Conservation (phyloP, 2,113 vertebrate genomes). For the Solenodon paradoxus region DNA sequence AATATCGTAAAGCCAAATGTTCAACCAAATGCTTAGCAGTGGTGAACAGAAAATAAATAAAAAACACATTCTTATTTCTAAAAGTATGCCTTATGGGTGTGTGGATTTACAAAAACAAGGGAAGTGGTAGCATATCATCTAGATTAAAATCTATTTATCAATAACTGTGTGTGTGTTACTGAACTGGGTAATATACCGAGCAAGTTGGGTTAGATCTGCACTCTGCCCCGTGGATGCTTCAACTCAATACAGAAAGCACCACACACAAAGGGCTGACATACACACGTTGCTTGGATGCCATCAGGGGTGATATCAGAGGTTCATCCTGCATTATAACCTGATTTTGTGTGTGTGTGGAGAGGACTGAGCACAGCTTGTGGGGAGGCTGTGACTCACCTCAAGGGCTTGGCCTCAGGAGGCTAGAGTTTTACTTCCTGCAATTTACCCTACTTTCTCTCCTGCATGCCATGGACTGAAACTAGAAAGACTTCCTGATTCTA, state of each 20-base stretch:
- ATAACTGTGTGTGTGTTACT: neutral
- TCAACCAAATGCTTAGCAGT: constrained; percentile 14
- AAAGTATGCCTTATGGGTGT: neutral
- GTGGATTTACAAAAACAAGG: constrained; percentile 9
- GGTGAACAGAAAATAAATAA: neutral
- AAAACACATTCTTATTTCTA: neutral
- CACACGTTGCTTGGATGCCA: neutral
- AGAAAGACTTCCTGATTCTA: neutral
- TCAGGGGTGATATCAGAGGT: neutral
- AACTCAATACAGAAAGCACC: neutral
- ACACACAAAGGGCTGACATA: neutral
- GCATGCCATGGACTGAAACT: neutral
- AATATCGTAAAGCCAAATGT: neutral
- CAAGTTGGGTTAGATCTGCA: neutral
- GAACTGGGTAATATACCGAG: neutral
- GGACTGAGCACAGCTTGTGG: too few species aligned
- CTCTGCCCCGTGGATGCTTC: neutral
- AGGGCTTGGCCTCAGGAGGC: neutral
- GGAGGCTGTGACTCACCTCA: neutral
- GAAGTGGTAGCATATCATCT: neutral
- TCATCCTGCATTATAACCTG: neutral
- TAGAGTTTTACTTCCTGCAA: neutral
- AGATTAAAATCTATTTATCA: constrained; percentile 13
- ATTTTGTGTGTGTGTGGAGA: neutral
- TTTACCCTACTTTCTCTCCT: neutral